A percentile compares a stretch with the other conserved stretches of the same genome.
These are phyloP conservation scores for Entomobrya proxima DNA, from an alignment of 2,888 invertebrate genomes.

Conservation along the genomic window DNA sequence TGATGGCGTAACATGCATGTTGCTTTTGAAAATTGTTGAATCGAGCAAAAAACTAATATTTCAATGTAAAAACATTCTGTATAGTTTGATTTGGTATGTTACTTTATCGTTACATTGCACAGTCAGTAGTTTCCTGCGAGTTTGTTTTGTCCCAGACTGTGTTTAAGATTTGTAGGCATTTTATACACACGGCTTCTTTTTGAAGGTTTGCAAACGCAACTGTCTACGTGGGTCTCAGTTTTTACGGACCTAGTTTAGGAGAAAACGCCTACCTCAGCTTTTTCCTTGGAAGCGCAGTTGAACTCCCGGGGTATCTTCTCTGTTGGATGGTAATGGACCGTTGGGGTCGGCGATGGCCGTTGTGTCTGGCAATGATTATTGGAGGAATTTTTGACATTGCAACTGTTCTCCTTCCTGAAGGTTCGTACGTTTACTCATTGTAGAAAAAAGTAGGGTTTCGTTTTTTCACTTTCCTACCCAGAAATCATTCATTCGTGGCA, in stretches of 20 bases:
- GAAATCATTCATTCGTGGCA: slow-evolving; percentile 10
- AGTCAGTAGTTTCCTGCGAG: too few relatives aligned
- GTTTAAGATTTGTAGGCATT: neutral
- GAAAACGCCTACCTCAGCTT: slow-evolving; percentile 93
- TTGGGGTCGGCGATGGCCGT: slow-evolving; percentile 91
- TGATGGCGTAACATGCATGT: slow-evolving; percentile 16
- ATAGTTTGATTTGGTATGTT: too few relatives aligned
- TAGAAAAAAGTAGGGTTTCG: neutral
- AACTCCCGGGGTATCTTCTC: slow-evolving; percentile 91
- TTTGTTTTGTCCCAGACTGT: neutral
- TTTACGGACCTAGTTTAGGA: slow-evolving; percentile 92
- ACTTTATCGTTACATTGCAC: too few relatives aligned
- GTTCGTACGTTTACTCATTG: slow-evolving; percentile 77
- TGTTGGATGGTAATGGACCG: slow-evolving; percentile 94
- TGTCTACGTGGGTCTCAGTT: slow-evolving; percentile 93
- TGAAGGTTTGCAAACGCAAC: slow-evolving; percentile 90
- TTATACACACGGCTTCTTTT: neutral
- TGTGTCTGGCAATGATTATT: slow-evolving; percentile 89
- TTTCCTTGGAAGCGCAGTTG: slow-evolving; percentile 89
- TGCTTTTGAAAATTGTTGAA: slow-evolving; percentile 22
- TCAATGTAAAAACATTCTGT: too few relatives aligned
- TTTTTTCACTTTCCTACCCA: neutral
- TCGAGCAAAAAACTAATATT: neutral
- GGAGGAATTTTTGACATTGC: slow-evolving; percentile 90
- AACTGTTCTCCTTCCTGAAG: slow-evolving; percentile 88